Conservation (phyloP, 2,113 vertebrate species). For the Laticauda laticaudata region DNA sequence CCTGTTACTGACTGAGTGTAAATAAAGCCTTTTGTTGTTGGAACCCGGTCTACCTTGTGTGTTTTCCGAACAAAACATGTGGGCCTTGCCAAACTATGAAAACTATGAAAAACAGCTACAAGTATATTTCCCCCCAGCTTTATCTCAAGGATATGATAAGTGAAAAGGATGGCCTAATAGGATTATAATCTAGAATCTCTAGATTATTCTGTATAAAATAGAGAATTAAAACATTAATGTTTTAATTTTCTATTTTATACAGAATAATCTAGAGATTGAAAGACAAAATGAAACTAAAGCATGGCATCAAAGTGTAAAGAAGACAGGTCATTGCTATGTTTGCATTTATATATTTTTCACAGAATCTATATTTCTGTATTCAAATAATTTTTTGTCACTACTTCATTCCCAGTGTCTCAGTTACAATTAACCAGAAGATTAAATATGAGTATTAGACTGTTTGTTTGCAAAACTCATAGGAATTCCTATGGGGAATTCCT, state of each 20-base stretch:
- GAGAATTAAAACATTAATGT: neutral
- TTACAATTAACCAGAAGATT: neutral
- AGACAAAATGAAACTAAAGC: neutral
- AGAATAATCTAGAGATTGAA: neutral
- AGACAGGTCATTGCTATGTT: neutral
- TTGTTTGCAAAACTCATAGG: neutral
- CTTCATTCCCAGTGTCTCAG: neutral
- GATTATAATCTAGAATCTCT: neutral
- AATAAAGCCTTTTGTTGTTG: no score
- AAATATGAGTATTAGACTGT: neutral
- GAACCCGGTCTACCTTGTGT: no score
- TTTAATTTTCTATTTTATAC: neutral
- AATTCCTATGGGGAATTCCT: neutral
- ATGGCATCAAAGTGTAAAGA: neutral
- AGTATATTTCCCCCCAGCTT: neutral
- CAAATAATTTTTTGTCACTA: neutral
- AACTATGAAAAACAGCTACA: neutral
- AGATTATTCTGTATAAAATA: no score
- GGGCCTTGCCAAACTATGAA: neutral
- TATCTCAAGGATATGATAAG: neutral
- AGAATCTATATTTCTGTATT: neutral
- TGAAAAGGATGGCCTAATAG: neutral
- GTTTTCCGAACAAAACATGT: no score
- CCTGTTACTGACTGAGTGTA: no score
- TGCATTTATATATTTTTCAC: neutral